Evolutionary conservation across 2,113 vertebrate genomes (phyloP), one percentile per base, ranked within the genome.

Genomic region (Reinhardtius hippoglossoides): DNA sequence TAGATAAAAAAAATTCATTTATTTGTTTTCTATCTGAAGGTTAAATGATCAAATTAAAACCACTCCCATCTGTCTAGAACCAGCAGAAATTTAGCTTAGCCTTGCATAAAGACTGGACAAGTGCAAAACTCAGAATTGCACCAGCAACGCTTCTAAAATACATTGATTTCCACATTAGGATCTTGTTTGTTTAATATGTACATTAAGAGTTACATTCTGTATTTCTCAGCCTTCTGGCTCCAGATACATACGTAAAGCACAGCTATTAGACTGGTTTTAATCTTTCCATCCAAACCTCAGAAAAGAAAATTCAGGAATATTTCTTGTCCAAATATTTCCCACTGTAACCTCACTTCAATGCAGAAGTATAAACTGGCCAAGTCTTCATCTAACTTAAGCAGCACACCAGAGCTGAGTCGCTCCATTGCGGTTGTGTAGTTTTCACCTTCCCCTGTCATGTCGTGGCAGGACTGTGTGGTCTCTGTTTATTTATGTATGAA

Each of bases 401-500:
- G 31, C 72, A 57, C 0, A 42, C 9, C 37, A 26, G 71, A 67
- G 59, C 46, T n/a, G 67, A 66, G 66, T 63, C 37, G 42, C 74
- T 56, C 35, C 52, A 9, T 40, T 77, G 81, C 14, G 60, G 83
- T 85, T 80, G 66, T 78, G 70, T 61, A 84, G 76, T 89, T 87
- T 81, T 86, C 84, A 85, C 86, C 79, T 87, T 76, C 21, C 40
- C 57, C 60, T 74, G 77, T 74, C 78, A 81, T 56, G 35, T 24
- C 0, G 48, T 44, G 64, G 73, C 78, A 74, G 69, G 82, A 65
- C 87, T 60, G 31, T 62, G 35, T 69, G 74, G 63, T 81, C 83
- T 84, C 67, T 90, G 87, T 93, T 92, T 92, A 88, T 93, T 92
- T 89, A 80, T 87, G 63, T 76, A 78, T 86, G 78, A 83, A 91